Base-by-base conservation (phyloP, 1,140 invertebrate genomes). In the Steinernema feltiae region DNA sequence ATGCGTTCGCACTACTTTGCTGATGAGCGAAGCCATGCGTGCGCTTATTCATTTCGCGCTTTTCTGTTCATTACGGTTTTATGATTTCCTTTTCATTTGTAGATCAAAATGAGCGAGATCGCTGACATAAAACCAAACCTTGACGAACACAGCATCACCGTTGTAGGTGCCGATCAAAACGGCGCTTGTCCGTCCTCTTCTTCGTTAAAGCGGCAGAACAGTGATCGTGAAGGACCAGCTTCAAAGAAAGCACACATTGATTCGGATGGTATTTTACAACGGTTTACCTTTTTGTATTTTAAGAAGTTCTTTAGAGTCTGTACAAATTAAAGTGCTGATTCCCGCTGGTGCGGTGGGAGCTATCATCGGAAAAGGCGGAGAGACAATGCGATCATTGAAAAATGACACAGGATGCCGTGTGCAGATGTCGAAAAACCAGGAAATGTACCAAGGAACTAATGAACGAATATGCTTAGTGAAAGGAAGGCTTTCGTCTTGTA, bases 391-490 rank as follows among this genome's bases (percentile, higher is more conserved):
- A 30, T 76, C 76, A 17, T 32, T 85, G 3, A 85, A 85, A 74
- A 85, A 75, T 41, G 85, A 86, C 21, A 74, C 79, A 12, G 78
- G 83, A 0, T 85, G 84, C 32, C 79, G 80, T 1, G 84, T 85
- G 31, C 84, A 85, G 72, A 85, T 85, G 84, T 85, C 83, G 1
- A 85, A 85, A 75, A 86, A 85, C 48, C 81, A 81, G 30, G 84
- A 85, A 46, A 76, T 86, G 12, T 85, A 85, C 70, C 84, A 82
- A 18, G 95, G 94, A 83, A 99, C 96, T 79, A 93, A 93, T 80
- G 96, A 98, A 88, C 90, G 96, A 78, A 94, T 98, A 41, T 99
- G 96, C 88, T 89, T 99, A 71, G 96, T 99, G 84, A 96, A 94
- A 46, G 96, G 96, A 71, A 93, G 91, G 70, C 91, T 95, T 73